A percentile compares a stretch with the other conserved stretches of the same genome.
Conservation (phyloP, 2,888 invertebrate species). For the Andrena dorsata region DNA sequence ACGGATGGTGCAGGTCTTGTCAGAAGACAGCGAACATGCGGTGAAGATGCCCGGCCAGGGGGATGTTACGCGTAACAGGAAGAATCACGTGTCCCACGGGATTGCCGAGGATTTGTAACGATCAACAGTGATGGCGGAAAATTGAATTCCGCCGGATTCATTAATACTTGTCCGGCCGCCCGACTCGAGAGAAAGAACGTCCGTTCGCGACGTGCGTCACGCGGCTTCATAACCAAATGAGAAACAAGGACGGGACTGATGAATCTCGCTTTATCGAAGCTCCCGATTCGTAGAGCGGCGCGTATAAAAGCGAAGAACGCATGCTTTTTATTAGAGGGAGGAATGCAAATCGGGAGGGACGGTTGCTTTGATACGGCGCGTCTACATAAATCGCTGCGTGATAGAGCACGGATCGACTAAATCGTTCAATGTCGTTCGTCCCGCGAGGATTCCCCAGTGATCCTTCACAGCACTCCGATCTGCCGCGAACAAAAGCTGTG, state of each 20-base stretch:
- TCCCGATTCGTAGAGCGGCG: neutral
- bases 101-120: conserved; percentile 5
- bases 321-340: neutral
- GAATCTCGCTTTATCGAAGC: conserved; percentile 47
- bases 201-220: neutral
- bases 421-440: conserved; percentile 18
- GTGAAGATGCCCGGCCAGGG: neutral
- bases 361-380: conserved; percentile 4
- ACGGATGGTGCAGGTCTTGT: neutral
- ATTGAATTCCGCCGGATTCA: conserved; percentile 11
- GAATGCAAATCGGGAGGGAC: conserved; percentile 8
- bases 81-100: neutral
- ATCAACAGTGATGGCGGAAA: neutral
- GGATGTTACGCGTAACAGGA: conserved; percentile 2
- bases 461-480: neutral
- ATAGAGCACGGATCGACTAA: conserved; percentile 19
- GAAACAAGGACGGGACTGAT: conserved; percentile 1
- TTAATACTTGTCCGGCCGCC: conserved; percentile 19
- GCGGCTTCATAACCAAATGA: conserved; percentile 4
- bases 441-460: neutral
- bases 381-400: neutral
- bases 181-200: neutral
- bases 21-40: neutral
- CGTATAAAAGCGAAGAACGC: conserved; percentile 15
- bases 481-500: neutral